Conservation (phyloP, 2,797 vertebrate genomes). For the Liparis tanakae region DNA sequence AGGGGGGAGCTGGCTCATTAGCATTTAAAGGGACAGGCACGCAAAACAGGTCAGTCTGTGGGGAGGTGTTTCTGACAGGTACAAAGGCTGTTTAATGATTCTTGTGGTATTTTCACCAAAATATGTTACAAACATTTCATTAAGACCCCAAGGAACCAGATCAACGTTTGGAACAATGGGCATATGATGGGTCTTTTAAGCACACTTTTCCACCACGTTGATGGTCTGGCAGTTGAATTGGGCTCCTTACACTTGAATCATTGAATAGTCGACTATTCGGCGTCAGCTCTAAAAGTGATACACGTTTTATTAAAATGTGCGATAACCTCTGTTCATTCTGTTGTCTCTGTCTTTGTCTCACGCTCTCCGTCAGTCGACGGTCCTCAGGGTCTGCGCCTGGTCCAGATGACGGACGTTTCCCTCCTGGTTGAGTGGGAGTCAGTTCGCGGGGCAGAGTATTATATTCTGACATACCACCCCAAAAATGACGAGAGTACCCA, state of each 20-base stretch:
- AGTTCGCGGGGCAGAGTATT: constrained; percentile 83
- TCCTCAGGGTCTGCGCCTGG: constrained; percentile 83
- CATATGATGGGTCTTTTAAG: too few relatives aligned
- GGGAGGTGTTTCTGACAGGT: too few relatives aligned
- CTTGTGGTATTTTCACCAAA: too few relatives aligned
- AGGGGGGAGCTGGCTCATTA: too few relatives aligned
- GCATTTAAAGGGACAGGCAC: too few relatives aligned
- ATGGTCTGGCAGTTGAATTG: not conserved
- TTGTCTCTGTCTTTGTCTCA: constrained; percentile 4
- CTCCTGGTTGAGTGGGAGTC: constrained; percentile 88
- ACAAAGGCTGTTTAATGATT: too few relatives aligned
- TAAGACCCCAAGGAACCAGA: too few relatives aligned
- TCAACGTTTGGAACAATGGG: too few relatives aligned
- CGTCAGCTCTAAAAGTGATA: not conserved
- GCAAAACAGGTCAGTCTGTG: too few relatives aligned
- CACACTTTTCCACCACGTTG: not conserved
- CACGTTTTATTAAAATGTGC: constrained; percentile 9
- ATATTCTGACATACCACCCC: constrained; percentile 86
- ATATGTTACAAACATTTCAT: too few relatives aligned
- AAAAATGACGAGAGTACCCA: constrained; percentile 66
- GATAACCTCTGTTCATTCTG: constrained; percentile 8
- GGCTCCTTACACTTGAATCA: not conserved
- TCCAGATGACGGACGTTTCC: constrained; percentile 84
- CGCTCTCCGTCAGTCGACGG: constrained; percentile 76
- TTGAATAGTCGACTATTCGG: not conserved